These are phyloP conservation scores for Cichladusa arquata DNA, from an alignment of 2,113 vertebrate genomes.

Conservation along the genomic window DNA sequence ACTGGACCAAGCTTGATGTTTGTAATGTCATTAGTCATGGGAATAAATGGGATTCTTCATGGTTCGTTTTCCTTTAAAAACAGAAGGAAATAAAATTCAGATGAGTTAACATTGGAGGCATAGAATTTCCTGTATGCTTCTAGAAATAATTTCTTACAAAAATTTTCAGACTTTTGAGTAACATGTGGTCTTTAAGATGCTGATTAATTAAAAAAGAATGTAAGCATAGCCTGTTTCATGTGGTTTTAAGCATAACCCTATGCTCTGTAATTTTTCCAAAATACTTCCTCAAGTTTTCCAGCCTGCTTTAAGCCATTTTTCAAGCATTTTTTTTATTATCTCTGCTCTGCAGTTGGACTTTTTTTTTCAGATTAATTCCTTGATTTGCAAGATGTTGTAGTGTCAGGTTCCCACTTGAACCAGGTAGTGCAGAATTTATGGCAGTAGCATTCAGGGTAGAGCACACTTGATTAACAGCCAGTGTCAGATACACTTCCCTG, in stretches of 20 bases:
- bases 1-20: neutral
- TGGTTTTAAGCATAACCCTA: neutral
- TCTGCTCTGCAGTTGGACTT: neutral
- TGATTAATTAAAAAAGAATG: neutral
- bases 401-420: neutral
- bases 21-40: neutral
- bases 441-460: neutral
- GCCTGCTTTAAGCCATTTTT: neutral
- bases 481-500: neutral
- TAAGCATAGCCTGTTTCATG: neutral
- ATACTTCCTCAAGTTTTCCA: neutral
- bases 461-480: neutral
- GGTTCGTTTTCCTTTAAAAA: neutral
- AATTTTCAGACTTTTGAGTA: neutral
- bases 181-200: neutral
- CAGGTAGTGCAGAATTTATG: neutral
- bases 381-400: neutral
- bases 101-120: neutral
- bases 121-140: neutral
- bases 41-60: neutral
- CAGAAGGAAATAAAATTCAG: neutral
- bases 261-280: neutral
- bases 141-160: neutral
- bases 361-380: neutral
- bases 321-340: neutral